A percentile compares a stretch with the other conserved stretches of the same genome.
phyloP scores from a whole-genome alignment of 2,113 vertebrate genomes.

The Sinocyclocheilus anshuiensis region DNA sequence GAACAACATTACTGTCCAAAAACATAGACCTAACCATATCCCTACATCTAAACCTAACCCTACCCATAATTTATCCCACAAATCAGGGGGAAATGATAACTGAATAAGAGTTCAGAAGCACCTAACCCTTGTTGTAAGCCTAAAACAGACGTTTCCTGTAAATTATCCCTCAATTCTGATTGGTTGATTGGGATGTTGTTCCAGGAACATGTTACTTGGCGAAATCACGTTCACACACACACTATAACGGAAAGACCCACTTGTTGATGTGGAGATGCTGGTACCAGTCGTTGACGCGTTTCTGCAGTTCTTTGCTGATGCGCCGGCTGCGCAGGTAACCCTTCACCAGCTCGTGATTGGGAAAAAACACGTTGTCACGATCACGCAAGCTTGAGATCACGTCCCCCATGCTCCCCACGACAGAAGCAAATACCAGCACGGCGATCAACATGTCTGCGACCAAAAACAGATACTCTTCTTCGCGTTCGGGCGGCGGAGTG shows the following conservation, averaged over 20 bases:
- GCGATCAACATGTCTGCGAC: slow-evolving; percentile 85
- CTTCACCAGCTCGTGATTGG: slow-evolving; percentile 82
- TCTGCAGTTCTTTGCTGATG: slow-evolving; percentile 70
- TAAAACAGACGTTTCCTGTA: too few relatives aligned
- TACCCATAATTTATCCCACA: too few relatives aligned
- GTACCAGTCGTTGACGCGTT: slow-evolving; percentile 83
- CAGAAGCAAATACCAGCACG: slow-evolving; percentile 88
- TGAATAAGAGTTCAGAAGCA: too few relatives aligned
- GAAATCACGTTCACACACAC: background rate
- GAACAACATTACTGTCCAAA: too few relatives aligned
- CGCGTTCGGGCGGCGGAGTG: slow-evolving; percentile 71
- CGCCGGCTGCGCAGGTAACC: slow-evolving; percentile 78
- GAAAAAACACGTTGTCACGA: slow-evolving; percentile 82
- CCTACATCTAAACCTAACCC: too few relatives aligned
- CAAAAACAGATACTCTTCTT: slow-evolving; percentile 88
- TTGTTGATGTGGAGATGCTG: slow-evolving; percentile 86
- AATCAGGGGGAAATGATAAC: too few relatives aligned
- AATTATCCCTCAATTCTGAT: too few relatives aligned
- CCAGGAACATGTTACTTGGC: too few relatives aligned
- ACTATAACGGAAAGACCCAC: slow-evolving; percentile 28
- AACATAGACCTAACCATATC: too few relatives aligned
- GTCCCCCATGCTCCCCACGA: slow-evolving; percentile 86
- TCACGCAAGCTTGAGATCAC: slow-evolving; percentile 81
- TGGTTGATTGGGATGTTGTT: too few relatives aligned
- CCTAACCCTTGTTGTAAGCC: too few relatives aligned